Base-by-base conservation (phyloP, 2,113 vertebrate genomes). In the Sceloporus tristichus region DNA sequence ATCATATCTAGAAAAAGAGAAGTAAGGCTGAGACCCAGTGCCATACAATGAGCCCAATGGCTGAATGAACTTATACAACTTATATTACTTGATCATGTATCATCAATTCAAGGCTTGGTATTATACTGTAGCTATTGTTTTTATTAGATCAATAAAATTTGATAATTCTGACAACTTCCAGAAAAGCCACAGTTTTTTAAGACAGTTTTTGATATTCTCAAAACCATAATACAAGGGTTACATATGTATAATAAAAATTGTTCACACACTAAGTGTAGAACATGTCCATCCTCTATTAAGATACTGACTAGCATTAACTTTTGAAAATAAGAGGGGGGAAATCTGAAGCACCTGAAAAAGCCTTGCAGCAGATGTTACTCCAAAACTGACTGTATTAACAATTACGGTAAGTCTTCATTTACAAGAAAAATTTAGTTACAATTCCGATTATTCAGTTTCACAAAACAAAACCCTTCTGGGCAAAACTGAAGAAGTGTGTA, bases 151-250 rank as follows among this genome's bases (percentile, higher is more conserved):
- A 74, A 18, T 84, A 91, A 92, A 71, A 91, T 89, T 90, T 92
- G 48, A 90, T 85, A 73, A 91, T 91, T 82, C 82, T 91, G 80
- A 88, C 42, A 92, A 90, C 27, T 89, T 53, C 86, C 85, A 90
- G 34, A 87, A 86, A 92, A 89, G 65, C 25, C 34, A n/a, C 0
- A 85, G 48, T 42, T 73, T 59, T 73, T 59, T 90, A 87, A 91
- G 59, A 79, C 53, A 85, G 86, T 73, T 89, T 84, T 7, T 88
- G 77, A 92, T 65, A 29, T 70, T 90, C 85, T 86, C 90, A 91
- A 88, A 84, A 83, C 79, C 71, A 14, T 70, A 62, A 9, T 79
- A 92, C 75, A 88, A 34, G 23, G 91, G 88, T 82, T 77, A 71
- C 27, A 18, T 34, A 34, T 34, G 34, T 34, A 34, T 34, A 34